Percentiles rank a stretch among this genome's conserved stretches.
Conservation (phyloP, 2,797 vertebrate genomes). For the Furcifer pardalis region DNA sequence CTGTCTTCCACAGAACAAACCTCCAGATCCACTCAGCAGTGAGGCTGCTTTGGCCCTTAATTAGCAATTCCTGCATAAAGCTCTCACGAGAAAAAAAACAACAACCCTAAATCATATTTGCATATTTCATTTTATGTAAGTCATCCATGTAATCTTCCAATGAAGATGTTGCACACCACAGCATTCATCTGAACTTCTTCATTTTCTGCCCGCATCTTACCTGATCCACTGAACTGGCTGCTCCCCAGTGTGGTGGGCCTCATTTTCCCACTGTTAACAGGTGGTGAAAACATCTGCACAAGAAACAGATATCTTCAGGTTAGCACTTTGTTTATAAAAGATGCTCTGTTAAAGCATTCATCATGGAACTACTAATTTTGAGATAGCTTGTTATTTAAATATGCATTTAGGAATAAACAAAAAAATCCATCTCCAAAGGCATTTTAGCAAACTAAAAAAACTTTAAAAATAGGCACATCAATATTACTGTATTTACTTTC, state of each 20-base stretch:
- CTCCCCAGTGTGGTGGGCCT: constrained; percentile 96
- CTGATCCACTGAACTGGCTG: constrained; percentile 96
- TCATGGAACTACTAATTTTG: background rate
- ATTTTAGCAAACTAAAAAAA: background rate
- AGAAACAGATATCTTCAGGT: constrained; percentile 53
- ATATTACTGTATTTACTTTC: too few relatives aligned
- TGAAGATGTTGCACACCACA: background rate
- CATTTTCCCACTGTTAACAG: constrained; percentile 95
- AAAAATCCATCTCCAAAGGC: too few relatives aligned
- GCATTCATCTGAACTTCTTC: background rate
- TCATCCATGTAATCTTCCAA: background rate
- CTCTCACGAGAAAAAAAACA: background rate
- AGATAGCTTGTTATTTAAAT: background rate
- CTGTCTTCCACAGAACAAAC: background rate
- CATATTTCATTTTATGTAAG: background rate
- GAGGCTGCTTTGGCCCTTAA: background rate
- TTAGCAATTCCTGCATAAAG: background rate
- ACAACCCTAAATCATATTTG: background rate
- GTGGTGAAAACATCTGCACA: constrained; percentile 98
- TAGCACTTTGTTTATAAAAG: background rate
- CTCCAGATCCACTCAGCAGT: background rate
- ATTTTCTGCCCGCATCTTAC: constrained; percentile 78
- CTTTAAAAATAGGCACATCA: background rate
- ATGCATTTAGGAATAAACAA: background rate
- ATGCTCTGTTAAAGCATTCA: background rate